Evolutionary conservation across 2,888 invertebrate genomes (phyloP).

Genomic region (Argyresthia albistria): DNA sequence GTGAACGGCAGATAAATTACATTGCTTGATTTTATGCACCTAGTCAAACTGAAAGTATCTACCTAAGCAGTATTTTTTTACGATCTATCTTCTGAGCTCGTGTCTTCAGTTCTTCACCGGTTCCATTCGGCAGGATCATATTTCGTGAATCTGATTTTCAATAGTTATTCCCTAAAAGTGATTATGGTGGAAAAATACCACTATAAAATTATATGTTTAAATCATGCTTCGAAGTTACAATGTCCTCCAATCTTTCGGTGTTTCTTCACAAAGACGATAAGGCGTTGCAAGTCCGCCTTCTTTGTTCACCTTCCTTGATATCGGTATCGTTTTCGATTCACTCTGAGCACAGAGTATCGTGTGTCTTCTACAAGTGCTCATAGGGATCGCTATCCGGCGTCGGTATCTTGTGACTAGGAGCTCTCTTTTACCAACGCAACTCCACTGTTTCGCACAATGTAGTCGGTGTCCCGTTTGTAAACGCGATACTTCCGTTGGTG

Average conservation of each 20-base stretch:
- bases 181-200: too few species aligned
- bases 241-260: background rate
- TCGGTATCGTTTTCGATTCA: constrained; percentile 42
- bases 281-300: constrained; percentile 18
- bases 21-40: constrained; percentile 3
- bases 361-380: constrained; percentile 1
- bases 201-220: too few species aligned
- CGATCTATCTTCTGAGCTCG: background rate
- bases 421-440: constrained; percentile 19
- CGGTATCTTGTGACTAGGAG: constrained; percentile 44
- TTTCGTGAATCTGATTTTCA: too few species aligned
- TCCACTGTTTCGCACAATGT: constrained; percentile 35
- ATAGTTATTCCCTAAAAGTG: too few species aligned
- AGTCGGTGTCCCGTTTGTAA: constrained; percentile 65
- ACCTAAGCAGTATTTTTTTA: background rate
- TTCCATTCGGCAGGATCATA: too few species aligned
- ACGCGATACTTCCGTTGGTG: constrained; percentile 69
- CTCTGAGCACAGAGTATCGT: constrained; percentile 4
- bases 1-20: constrained; percentile 1
- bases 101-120: background rate
- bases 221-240: background rate
- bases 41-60: background rate
- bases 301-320: constrained; percentile 30
- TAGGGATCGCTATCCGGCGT: constrained; percentile 8
- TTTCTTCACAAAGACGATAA: background rate